These are phyloP conservation scores for Erpetoichthys calabaricus DNA, from an alignment of 2,797 vertebrate genomes.

Conservation along the genomic window DNA sequence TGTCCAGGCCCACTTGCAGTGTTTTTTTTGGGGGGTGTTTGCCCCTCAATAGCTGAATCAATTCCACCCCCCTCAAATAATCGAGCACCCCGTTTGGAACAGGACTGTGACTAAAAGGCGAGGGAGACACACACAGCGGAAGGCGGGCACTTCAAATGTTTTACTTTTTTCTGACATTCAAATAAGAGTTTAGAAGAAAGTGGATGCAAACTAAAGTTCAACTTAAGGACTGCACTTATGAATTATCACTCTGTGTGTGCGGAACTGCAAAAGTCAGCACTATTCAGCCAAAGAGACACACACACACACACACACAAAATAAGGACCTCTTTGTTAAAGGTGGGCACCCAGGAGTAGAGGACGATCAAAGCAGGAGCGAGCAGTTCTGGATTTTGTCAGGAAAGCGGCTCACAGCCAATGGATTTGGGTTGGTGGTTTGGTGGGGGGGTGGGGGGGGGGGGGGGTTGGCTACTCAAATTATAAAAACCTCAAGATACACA, in stretches of 20 bases:
- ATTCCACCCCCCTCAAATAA: too few species aligned
- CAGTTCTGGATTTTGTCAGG: constrained; percentile 22
- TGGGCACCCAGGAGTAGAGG: constrained; percentile 11
- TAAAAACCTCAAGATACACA: constrained; percentile 7
- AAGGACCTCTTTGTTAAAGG: constrained; percentile 24
- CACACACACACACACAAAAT: constrained; percentile 16
- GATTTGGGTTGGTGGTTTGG: constrained; percentile 8
- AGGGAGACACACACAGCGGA: too few species aligned
- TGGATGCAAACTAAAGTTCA: too few species aligned
- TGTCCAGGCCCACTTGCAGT: too few species aligned
- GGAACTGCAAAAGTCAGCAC: constrained; percentile 12
- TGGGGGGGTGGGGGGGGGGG: constrained; percentile 9
- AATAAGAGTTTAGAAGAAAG: too few species aligned
- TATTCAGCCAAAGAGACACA: constrained; percentile 13
- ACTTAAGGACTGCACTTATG: too few species aligned
- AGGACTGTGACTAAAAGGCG: too few species aligned
- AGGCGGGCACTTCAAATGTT: too few species aligned
- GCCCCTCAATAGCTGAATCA: too few species aligned
- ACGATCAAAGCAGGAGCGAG: constrained; percentile 24
- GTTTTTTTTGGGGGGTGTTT: too few species aligned
- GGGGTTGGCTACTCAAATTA: constrained; percentile 2
- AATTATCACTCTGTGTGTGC: constrained; percentile 6
- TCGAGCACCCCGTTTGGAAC: too few species aligned
- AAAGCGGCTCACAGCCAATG: constrained; percentile 16
- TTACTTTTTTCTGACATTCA: too few species aligned